phyloP scores from a whole-genome alignment of 2,797 vertebrate genomes.

The Acanthis flammea region DNA sequence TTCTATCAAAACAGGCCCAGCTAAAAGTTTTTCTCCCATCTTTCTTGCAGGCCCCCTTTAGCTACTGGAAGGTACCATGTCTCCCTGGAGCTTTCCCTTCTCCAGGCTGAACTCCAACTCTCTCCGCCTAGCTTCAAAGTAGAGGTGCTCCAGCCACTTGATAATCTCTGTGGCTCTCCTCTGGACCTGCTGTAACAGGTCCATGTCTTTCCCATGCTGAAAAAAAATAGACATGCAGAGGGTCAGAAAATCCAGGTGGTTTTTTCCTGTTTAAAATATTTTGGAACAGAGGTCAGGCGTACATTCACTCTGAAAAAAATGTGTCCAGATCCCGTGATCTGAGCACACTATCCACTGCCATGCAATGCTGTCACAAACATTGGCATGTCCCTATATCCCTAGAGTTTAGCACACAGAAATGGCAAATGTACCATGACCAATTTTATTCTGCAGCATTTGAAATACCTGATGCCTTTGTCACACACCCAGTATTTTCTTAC shows the following conservation, averaged over 20 bases:
- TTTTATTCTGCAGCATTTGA: neutral
- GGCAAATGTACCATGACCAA: neutral
- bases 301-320: neutral
- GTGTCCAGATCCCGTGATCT: fast-evolving
- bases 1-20: neutral
- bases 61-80: neutral
- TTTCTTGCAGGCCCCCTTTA: neutral
- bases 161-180: neutral
- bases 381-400: neutral
- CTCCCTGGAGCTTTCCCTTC: neutral
- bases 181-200: neutral
- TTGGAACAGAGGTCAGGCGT: neutral
- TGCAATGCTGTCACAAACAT: neutral
- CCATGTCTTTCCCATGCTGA: neutral
- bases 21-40: neutral
- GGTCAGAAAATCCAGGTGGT: neutral
- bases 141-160: neutral
- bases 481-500: neutral
- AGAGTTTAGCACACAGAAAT: neutral
- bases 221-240: neutral
- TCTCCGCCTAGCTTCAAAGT: neutral
- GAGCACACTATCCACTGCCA: neutral
- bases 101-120: neutral
- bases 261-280: neutral
- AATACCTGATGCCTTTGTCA: neutral